Conservation (phyloP, 2,888 invertebrate genomes). For the Stramonita haemastoma region DNA sequence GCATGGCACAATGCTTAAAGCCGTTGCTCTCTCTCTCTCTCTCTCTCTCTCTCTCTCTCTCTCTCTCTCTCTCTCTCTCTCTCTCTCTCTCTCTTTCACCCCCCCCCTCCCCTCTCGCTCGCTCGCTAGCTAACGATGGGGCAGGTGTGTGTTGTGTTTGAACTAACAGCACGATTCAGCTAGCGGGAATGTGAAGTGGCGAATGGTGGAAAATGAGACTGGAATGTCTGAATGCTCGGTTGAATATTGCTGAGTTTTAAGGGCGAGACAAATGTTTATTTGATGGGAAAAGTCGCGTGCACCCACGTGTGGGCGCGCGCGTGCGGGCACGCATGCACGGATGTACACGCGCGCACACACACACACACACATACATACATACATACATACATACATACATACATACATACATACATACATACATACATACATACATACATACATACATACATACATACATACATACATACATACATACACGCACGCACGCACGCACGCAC, state of each 20-base stretch:
- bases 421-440: background rate
- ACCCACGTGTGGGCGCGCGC: background rate
- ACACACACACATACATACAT: background rate
- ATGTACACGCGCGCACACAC: background rate
- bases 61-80: background rate
- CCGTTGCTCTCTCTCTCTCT: background rate
- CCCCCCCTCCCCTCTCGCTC: background rate
- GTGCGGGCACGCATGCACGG: background rate
- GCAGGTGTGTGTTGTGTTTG: background rate
- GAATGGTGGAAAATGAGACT: no score
- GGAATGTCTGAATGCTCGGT: background rate
- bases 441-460: background rate
- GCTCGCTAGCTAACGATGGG: background rate
- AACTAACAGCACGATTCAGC: no score
- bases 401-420: background rate
- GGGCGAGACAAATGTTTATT: background rate
- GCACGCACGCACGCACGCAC: background rate
- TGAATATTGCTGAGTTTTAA: background rate
- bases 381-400: background rate
- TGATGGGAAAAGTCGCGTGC: background rate
- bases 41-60: background rate
- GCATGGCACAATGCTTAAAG: background rate
- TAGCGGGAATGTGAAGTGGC: no score
- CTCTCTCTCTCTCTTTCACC: no score
- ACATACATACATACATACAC: background rate